Evolutionary conservation across 2,888 invertebrate species (phyloP).

Genomic region (Limnephilus auricula): DNA sequence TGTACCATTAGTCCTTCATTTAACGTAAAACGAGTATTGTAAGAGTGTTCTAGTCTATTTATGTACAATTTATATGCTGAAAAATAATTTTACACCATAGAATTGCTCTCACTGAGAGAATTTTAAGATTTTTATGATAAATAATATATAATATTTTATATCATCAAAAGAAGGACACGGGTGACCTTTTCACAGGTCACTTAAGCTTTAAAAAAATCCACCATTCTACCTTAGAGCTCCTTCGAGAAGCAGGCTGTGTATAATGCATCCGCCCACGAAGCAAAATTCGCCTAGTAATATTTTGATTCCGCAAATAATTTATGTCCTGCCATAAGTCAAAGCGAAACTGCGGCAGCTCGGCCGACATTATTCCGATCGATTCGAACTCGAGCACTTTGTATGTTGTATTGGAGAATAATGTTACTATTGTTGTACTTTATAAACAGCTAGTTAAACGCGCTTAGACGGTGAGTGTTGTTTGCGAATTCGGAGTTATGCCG

Average conservation of each 20-base stretch:
- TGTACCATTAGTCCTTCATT: no score
- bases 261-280: neutral
- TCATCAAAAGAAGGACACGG: no score
- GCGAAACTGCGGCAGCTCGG: constrained; percentile 13
- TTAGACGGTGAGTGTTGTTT: constrained; percentile 24
- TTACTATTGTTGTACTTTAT: constrained; percentile 30
- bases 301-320: constrained; percentile 33
- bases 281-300: constrained; percentile 15
- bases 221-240: neutral
- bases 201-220: no score
- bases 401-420: neutral
- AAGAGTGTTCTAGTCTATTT: no score
- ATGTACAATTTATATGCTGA: no score
- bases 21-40: no score
- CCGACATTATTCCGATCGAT: constrained; percentile 31
- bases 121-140: no score
- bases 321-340: constrained; percentile 37
- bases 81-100: no score
- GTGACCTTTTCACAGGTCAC: no score
- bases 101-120: no score
- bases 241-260: neutral
- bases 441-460: constrained; percentile 28
- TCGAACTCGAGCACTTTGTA: constrained; percentile 38
- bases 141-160: no score
- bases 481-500: constrained; percentile 12